A percentile compares a stretch with the other conserved stretches of the same genome.
phyloP scores from a whole-genome alignment of 2,113 vertebrate genomes.

The Ailurus styani region DNA sequence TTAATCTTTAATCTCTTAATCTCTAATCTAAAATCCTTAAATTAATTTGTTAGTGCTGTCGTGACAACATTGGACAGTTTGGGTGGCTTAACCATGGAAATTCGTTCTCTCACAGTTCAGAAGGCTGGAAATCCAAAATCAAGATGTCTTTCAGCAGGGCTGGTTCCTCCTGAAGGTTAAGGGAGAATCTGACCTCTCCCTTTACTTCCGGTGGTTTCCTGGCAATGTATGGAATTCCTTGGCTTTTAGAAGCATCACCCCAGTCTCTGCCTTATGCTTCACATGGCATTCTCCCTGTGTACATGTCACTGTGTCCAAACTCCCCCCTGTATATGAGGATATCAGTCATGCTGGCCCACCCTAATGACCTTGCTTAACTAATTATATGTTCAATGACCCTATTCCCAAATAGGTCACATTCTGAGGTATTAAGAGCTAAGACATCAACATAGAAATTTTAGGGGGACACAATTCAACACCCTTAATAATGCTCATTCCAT shows the following conservation, averaged over 20 bases:
- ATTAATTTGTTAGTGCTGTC: not conserved
- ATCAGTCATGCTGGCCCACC: not conserved
- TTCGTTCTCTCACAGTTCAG: not conserved
- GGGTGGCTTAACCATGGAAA: not conserved
- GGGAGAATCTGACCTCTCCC: not conserved
- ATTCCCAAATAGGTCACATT: not conserved
- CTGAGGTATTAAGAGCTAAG: not conserved
- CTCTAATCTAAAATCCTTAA: not conserved
- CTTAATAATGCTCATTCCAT: not conserved
- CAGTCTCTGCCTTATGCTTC: not conserved
- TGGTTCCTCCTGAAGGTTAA: not conserved
- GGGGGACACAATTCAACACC: not conserved
- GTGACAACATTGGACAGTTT: not conserved
- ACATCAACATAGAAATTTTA: not conserved
- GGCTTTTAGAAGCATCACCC: not conserved
- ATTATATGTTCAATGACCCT: not conserved
- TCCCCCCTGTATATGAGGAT: not conserved
- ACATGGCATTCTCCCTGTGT: rapidly evolving
- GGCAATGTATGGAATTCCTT: rapidly evolving
- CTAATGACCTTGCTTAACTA: not conserved
- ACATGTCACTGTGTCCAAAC: not conserved
- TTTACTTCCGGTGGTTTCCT: not conserved
- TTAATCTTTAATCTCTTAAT: not conserved
- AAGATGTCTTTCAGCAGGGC: not conserved
- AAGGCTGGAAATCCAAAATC: not conserved